A percentile compares a stretch with the other conserved stretches of the same genome.
Evolutionary conservation across 2,113 vertebrate species (phyloP).

Genomic region (Glaucomys volans): DNA sequence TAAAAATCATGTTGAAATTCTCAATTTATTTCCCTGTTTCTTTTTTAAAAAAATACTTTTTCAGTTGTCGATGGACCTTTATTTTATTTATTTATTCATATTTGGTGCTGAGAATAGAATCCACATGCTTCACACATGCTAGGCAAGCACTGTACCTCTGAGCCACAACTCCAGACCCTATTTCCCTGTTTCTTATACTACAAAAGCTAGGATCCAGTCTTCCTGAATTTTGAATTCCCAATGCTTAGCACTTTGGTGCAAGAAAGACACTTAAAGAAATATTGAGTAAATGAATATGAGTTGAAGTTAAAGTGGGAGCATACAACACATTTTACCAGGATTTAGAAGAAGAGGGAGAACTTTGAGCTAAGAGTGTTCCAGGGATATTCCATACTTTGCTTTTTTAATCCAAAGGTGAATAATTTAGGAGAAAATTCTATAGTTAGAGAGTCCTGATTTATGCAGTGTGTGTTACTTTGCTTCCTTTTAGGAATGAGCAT

Average conservation of each 20-base stretch:
- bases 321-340: not conserved
- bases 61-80: too few relatives aligned
- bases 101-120: too few relatives aligned
- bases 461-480: not conserved
- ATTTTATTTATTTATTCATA: too few relatives aligned
- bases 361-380: not conserved
- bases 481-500: not conserved
- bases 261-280: not conserved
- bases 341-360: not conserved
- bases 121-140: too few relatives aligned
- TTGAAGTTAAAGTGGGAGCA: slow-evolving; percentile 16
- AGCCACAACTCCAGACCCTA: too few relatives aligned
- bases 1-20: not conserved
- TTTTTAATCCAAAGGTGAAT: not conserved
- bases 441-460: not conserved
- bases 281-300: not conserved
- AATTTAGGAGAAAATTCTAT: slow-evolving; percentile 34
- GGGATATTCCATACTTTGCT: not conserved
- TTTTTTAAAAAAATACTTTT: too few relatives aligned
- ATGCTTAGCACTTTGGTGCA: not conserved
- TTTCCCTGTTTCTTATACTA: not conserved
- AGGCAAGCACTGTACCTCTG: too few relatives aligned
- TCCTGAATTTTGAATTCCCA: not conserved
- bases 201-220: not conserved
- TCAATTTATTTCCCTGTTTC: not conserved